Percentiles rank a stretch among this genome's conserved stretches.
Conservation (phyloP, 2,797 vertebrate genomes). For the Ctenosaura bakeri region DNA sequence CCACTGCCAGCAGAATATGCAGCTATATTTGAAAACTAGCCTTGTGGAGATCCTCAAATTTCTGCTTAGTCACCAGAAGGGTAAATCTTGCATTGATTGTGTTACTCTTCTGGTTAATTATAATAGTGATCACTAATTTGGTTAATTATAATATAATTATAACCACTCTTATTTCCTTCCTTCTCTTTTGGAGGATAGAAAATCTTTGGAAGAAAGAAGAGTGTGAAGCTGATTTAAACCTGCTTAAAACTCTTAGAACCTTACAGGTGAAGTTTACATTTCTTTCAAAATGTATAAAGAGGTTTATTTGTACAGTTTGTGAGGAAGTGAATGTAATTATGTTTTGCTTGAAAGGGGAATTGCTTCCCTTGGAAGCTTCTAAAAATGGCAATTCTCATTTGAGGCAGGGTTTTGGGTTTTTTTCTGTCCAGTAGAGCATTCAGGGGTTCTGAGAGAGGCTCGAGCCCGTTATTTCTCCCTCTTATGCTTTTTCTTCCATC, state of each 20-base stretch:
- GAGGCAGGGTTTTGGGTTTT: too few species aligned
- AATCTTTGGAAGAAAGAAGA: slow-evolving; percentile 86
- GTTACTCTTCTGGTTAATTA: neutral
- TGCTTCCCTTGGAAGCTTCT: too few species aligned
- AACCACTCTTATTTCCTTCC: neutral
- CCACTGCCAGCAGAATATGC: slow-evolving; percentile 83
- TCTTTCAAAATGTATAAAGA: neutral
- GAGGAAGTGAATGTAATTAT: neutral
- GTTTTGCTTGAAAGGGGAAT: too few species aligned
- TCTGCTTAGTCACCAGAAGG: slow-evolving; percentile 85
- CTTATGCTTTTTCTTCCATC: neutral
- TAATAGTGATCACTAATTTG: too few species aligned
- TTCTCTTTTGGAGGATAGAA: slow-evolving; percentile 74
- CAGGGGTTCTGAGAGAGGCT: too few species aligned
- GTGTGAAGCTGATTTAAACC: slow-evolving; percentile 85
- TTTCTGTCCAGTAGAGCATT: neutral
- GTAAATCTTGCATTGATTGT: slow-evolving; percentile 73
- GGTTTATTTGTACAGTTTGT: neutral
- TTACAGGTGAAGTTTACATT: slow-evolving; percentile 85
- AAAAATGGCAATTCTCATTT: too few species aligned
- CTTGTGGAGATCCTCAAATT: slow-evolving; percentile 88
- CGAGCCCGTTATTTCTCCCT: neutral
- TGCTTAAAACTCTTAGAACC: slow-evolving; percentile 87
- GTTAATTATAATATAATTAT: neutral
- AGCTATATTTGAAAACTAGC: slow-evolving; percentile 84